These are phyloP conservation scores for Steinernema scapterisci DNA, from an alignment of 2,888 invertebrate genomes.

Conservation along the genomic window DNA sequence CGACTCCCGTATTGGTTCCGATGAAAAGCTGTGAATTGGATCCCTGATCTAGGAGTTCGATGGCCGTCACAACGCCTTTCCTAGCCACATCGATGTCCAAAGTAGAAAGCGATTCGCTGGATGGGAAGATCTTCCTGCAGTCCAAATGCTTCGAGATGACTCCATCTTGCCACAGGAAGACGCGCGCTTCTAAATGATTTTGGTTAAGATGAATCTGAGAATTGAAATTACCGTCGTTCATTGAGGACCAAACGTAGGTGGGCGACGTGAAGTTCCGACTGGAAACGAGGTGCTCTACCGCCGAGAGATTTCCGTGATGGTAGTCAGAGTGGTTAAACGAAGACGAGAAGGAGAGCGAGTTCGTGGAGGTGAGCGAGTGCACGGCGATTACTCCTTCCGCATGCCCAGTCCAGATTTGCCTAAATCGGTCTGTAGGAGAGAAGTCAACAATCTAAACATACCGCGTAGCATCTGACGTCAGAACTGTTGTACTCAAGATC, in stretches of 20 bases:
- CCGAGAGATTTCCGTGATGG: constrained; percentile 14
- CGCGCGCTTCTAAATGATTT: constrained; percentile 33
- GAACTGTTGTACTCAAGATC: constrained; percentile 22
- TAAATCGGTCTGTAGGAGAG: no score
- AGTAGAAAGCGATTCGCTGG: constrained; percentile 87
- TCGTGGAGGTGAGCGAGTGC: constrained; percentile 78
- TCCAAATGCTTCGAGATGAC: constrained; percentile 73
- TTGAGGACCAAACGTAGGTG: constrained; percentile 37
- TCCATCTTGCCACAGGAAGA: constrained; percentile 45
- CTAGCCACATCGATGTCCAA: constrained; percentile 82
- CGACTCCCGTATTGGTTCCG: constrained; percentile 92
- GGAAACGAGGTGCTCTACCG: constrained; percentile 33
- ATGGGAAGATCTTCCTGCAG: constrained; percentile 87
- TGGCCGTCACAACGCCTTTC: constrained; percentile 75
- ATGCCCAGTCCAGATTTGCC: constrained; percentile 81
- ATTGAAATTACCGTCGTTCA: constrained; percentile 45
- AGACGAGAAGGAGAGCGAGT: constrained; percentile 73
- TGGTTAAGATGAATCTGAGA: background rate
- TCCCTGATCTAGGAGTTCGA: constrained; percentile 72
- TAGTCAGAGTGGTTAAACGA: constrained; percentile 73
- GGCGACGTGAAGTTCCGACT: background rate
- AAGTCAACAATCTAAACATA: constrained; percentile 8
- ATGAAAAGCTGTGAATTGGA: constrained; percentile 75
- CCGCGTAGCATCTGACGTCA: background rate
- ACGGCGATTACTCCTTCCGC: constrained; percentile 80